Conservation (phyloP, 2,888 invertebrate species). For the Drosophila anceps region DNA sequence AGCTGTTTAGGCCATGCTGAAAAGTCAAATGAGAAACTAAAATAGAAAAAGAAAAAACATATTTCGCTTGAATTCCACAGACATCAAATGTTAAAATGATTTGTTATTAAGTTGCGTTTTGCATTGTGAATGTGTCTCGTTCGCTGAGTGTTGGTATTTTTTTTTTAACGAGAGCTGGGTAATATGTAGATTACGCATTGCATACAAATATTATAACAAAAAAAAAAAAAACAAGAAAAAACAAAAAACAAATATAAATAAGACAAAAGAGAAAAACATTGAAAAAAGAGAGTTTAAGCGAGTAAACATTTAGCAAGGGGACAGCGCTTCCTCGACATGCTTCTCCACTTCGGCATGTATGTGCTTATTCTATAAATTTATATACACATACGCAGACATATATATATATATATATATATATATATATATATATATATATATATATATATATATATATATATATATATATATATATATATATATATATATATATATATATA, state of each 20-base stretch:
- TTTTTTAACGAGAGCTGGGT: constrained; percentile 12
- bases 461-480: constrained; percentile 17
- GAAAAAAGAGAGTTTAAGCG: constrained; percentile 31
- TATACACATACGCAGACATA: constrained; percentile 8
- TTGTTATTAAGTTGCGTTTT: constrained; percentile 14
- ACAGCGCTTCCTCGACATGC: constrained; percentile 11
- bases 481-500: constrained; percentile 20
- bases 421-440: constrained; percentile 7
- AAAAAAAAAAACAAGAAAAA: constrained; percentile 15
- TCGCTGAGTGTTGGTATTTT: constrained; percentile 20
- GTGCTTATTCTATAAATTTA: constrained; percentile 38
- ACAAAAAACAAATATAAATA: constrained; percentile 13
- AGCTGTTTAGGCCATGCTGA: constrained; percentile 19
- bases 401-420: neutral
- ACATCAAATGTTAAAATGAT: constrained; percentile 16
- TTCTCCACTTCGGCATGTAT: constrained; percentile 21
- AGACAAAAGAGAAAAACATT: constrained; percentile 23
- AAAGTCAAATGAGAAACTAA: neutral
- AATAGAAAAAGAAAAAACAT: neutral
- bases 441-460: constrained; percentile 26
- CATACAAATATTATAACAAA: constrained; percentile 11
- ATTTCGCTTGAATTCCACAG: constrained; percentile 5
- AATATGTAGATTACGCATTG: constrained; percentile 27
- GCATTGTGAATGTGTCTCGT: constrained; percentile 26
- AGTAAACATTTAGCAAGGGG: constrained; percentile 15